These are phyloP conservation scores for Leucoptera coffeella DNA, from an alignment of 2,888 invertebrate species.

Conservation along the genomic window DNA sequence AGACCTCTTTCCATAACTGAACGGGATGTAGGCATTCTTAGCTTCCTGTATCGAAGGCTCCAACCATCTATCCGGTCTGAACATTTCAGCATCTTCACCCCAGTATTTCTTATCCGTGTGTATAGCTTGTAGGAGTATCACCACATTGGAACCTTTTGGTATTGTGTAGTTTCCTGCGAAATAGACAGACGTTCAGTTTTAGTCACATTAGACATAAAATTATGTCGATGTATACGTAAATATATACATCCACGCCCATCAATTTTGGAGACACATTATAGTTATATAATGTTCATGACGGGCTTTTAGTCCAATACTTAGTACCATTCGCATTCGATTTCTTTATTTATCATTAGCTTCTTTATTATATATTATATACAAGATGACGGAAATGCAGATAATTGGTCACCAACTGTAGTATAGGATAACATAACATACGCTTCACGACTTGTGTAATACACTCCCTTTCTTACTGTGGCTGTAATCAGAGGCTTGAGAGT, in stretches of 20 bases:
- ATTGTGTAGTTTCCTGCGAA: conserved; percentile 3
- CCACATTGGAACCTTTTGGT: not conserved
- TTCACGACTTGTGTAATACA: too few species aligned
- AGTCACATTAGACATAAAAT: too few species aligned
- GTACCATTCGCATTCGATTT: not conserved
- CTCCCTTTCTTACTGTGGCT: too few species aligned
- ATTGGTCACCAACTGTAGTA: too few species aligned
- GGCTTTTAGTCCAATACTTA: not conserved
- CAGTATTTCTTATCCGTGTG: conserved; percentile 1
- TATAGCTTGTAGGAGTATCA: not conserved
- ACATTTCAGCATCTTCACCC: conserved; percentile 1
- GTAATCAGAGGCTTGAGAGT: too few species aligned
- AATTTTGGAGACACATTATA: not conserved
- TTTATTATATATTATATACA: too few species aligned
- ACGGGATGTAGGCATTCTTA: conserved; percentile 2
- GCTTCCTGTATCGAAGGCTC: conserved; percentile 1
- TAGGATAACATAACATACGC: too few species aligned
- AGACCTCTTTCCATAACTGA: conserved; percentile 2
- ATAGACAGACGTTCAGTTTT: too few species aligned
- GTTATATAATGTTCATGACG: not conserved
- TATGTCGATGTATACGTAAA: not conserved
- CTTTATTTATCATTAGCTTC: not conserved
- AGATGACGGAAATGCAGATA: too few species aligned
- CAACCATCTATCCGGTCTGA: conserved; percentile 4
- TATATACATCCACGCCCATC: not conserved